A percentile compares a stretch with the other conserved stretches of the same genome.
These are phyloP conservation scores for Xestia rhomboidea DNA, from an alignment of 2,888 invertebrate genomes.

Conservation along the genomic window DNA sequence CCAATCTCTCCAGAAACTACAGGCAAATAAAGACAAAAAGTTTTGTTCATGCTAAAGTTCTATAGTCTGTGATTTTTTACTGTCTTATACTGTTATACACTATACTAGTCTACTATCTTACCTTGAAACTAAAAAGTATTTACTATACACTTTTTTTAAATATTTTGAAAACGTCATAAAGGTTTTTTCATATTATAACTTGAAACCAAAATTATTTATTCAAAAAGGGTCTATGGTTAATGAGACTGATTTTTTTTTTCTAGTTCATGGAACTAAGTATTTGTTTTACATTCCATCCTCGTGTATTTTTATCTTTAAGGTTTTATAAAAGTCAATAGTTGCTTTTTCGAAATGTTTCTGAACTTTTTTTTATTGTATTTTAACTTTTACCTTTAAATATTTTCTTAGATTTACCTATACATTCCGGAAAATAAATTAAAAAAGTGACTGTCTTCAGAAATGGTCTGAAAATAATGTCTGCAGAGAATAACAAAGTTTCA, in stretches of 20 bases:
- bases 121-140: conserved; percentile 59
- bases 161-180: conserved; percentile 59
- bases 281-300: conserved; percentile 47
- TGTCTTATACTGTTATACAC: conserved; percentile 62
- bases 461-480: neutral
- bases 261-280: conserved; percentile 60
- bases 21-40: conserved; percentile 84
- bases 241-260: conserved; percentile 77
- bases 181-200: conserved; percentile 50
- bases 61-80: conserved; percentile 77
- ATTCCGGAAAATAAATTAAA: neutral
- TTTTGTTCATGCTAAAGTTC: conserved; percentile 83
- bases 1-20: conserved; percentile 85
- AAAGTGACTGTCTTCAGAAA: neutral
- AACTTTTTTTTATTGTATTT: neutral
- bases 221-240: conserved; percentile 70
- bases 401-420: neutral
- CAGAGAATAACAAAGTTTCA: neutral
- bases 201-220: conserved; percentile 66
- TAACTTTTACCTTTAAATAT: neutral
- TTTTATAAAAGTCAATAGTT: conserved; percentile 1
- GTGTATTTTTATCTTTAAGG: conserved; percentile 14
- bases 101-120: conserved; percentile 57
- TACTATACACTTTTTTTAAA: conserved; percentile 60
- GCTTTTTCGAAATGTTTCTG: neutral